Conservation (phyloP, 1,140 invertebrate species). For the Scaptomyza pallida region DNA sequence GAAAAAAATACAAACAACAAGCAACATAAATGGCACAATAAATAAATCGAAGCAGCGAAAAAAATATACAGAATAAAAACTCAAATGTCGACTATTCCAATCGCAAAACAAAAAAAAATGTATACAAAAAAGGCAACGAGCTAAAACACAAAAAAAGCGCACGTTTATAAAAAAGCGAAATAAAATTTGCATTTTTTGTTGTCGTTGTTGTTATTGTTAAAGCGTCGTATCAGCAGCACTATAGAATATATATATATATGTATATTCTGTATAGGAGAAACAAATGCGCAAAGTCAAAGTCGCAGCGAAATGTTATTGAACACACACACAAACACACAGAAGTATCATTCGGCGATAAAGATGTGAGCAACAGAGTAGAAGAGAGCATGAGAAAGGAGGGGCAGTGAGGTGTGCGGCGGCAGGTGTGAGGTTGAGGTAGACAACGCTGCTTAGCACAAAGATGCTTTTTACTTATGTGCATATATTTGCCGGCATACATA, state of each 20-base stretch:
- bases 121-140: slow-evolving; percentile 1
- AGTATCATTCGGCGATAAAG: slow-evolving; percentile 41
- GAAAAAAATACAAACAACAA: slow-evolving; percentile 10
- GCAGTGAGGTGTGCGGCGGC: background rate
- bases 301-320: slow-evolving; percentile 68
- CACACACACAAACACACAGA: slow-evolving; percentile 28
- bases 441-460: background rate
- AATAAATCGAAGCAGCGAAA: slow-evolving; percentile 69
- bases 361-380: background rate
- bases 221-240: slow-evolving; percentile 65
- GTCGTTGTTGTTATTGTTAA: slow-evolving; percentile 39
- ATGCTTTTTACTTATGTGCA: slow-evolving; percentile 46
- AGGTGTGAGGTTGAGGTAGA: background rate
- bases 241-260: slow-evolving; percentile 17
- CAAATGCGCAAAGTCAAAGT: slow-evolving; percentile 69
- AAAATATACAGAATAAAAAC: slow-evolving; percentile 23
- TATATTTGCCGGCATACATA: slow-evolving; percentile 22
- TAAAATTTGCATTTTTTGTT: slow-evolving; percentile 79
- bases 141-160: slow-evolving; percentile 33
- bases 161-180: slow-evolving; percentile 56
- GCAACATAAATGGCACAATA: slow-evolving; percentile 71
- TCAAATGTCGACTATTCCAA: slow-evolving; percentile 12
- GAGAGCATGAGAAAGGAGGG: background rate
- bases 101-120: slow-evolving; percentile 38
- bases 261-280: slow-evolving; percentile 4